Evolutionary conservation across 2,797 vertebrate genomes (phyloP), one percentile per base, ranked within the genome.

Genomic region (Phyllotis vaccarum): DNA sequence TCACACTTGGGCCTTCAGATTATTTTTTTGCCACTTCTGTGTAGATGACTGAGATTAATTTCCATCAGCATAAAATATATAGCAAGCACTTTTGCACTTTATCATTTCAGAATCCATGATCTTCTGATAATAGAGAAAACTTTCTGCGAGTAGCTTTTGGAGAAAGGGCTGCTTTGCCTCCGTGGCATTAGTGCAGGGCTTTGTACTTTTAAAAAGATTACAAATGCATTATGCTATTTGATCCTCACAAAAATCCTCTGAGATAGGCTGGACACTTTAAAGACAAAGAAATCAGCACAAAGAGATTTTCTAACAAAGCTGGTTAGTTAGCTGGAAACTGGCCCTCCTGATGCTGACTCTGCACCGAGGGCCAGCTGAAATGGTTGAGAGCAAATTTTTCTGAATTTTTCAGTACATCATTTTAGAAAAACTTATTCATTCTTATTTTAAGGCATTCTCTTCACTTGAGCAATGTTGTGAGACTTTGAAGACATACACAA

Each of bases 291-390:
- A 93, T 64, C 2, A 6, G 49, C 89, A 97, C 90, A 93, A 93
- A 94, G 94, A 97, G 95, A 96, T 95, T 89, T 94, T 96, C 62
- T 80, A 94, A 89, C 89, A 97, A 89, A 97, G 95, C 83, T 96
- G 43, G 60, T 64, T 96, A 89, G 86, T 97, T 89, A 91, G 22
- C 76, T 64, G 75, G 19, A 79, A 93, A 91, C 66, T 81, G 90
- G 58, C 70, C 56, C 70, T 64, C 91, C 62, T 54, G 74, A 56
- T 64, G 43, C 22, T 93, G 70, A 79, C 11, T 11, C 37, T 66
- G 43, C 43, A 72, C 37, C 46, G 40, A 93, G 62, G n/a, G 21
- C 83, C 58, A 72, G 40, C 54, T 92, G 60, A 79, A 88, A 70
- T 2, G n/a, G 43, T 7, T 93, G 34, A 85, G 91, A 86, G 66